Conservation (phyloP, 2,113 vertebrate genomes). For the Pteruthius melanotis region DNA sequence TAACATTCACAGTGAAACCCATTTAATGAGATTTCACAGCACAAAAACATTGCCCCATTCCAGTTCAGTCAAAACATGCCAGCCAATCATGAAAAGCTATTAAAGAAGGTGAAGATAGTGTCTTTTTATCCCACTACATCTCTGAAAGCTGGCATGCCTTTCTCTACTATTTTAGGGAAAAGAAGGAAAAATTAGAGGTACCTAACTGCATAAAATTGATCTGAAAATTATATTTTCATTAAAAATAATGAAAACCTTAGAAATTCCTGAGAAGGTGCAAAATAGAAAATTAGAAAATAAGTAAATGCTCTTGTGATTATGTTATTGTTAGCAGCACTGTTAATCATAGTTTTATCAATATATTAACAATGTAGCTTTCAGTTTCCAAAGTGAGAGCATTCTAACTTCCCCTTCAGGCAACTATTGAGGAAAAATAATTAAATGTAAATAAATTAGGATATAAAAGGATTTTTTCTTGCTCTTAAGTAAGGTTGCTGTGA, state of each 20-base stretch:
- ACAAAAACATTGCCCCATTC: background rate
- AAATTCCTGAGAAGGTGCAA: background rate
- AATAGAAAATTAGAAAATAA: background rate
- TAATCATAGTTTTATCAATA: background rate
- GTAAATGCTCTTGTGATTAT: background rate
- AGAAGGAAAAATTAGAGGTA: background rate
- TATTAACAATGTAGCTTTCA: background rate
- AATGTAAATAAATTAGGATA: slow-evolving; percentile 37
- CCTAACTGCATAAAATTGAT: background rate
- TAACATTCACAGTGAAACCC: background rate
- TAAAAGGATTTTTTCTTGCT: background rate
- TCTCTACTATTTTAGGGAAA: background rate
- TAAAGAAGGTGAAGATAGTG: background rate
- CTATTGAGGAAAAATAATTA: background rate
- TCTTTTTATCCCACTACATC: background rate
- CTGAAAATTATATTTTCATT: background rate
- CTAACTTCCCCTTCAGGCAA: background rate
- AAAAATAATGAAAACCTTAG: background rate
- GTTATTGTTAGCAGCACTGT: background rate
- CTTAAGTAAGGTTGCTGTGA: background rate
- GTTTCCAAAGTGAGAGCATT: background rate
- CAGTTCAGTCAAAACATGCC: slow-evolving; percentile 53
- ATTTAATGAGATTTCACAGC: slow-evolving; percentile 42
- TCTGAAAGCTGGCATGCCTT: slow-evolving; percentile 11
- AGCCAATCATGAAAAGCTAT: slow-evolving; percentile 27